Evolutionary conservation across 2,888 invertebrate genomes (phyloP), one percentile per base, ranked within the genome.

Genomic region (Microplitis deprimator): DNA sequence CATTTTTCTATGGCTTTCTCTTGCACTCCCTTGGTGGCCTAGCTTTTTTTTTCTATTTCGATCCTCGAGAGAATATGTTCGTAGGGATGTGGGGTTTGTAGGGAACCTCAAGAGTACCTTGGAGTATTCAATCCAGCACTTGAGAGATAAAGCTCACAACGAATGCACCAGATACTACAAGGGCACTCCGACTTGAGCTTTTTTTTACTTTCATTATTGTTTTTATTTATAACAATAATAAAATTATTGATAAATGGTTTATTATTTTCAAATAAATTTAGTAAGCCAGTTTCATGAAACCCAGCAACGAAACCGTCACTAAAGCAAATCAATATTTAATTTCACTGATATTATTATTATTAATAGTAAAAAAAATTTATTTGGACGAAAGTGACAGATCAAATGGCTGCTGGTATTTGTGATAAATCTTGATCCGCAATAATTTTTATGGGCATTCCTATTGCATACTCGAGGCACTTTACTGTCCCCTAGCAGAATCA

Each of bases 51-150:
- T 67, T 50, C 72, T 71, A 50, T 64, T n/a, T 50, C 70, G 13
- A 29, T 75, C 67, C 38, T 71, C 59, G 5, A 38, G n/a, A 61
- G 59, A 16, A 41, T 41, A 60, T 70, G n/a, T 62, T 70, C 68
- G 10, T 10, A 71, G 69, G 71, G 71, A 71, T 71, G 67, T 76
- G 65, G 71, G 69, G 71, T 65, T 65, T 71, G 67, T 76, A 67
- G 71, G 71, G 71, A 71, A 60, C 67, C 67, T 76, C 39, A 60
- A 76, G 71, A 76, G 76, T 71, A 68, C 71, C 71, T 76, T 71
- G 10, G 67, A 76, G 76, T 76, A 76, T 76, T 76, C 70, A 70
- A 76, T 70, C 70, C 70, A 59, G 65, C 69, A 76, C 70, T 76
- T 70, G 70, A 76, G 17, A 39, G 67, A 3, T 29, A 60, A 17